Conservation (phyloP, 2,888 invertebrate genomes). For the Autographa pulchrina region DNA sequence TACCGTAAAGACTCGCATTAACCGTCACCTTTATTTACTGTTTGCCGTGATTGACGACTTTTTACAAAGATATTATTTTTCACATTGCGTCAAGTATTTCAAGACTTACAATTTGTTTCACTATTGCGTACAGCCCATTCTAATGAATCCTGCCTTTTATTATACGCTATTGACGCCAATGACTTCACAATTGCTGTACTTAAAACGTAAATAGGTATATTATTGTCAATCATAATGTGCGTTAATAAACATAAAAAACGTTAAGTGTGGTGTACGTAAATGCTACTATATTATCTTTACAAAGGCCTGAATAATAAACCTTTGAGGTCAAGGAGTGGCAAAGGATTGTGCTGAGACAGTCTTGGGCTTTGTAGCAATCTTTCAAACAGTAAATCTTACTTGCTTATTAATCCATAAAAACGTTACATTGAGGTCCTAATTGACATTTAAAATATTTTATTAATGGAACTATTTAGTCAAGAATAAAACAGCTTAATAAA, state of each 20-base stretch:
- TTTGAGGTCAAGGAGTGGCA: slow-evolving; percentile 48
- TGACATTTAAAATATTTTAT: too few relatives aligned
- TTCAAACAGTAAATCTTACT: too few relatives aligned
- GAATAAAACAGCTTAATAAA: background rate
- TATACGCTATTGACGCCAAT: slow-evolving; percentile 23
- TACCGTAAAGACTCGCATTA: background rate
- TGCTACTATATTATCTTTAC: slow-evolving; percentile 28
- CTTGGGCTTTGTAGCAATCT: background rate
- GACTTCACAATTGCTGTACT: slow-evolving; percentile 47
- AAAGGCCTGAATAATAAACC: slow-evolving; percentile 28
- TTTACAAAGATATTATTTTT: background rate
- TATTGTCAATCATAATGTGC: slow-evolving; percentile 38
- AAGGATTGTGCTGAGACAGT: slow-evolving; percentile 21
- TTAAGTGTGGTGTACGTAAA: slow-evolving; percentile 38
- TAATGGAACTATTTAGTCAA: background rate
- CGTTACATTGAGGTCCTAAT: too few relatives aligned
- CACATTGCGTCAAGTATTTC: background rate
- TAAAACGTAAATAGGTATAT: slow-evolving; percentile 43
- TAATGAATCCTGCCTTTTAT: slow-evolving; percentile 35
- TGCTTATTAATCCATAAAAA: too few relatives aligned
- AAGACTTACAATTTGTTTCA: slow-evolving; percentile 25
- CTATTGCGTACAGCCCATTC: slow-evolving; percentile 3
- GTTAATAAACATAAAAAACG: slow-evolving; percentile 52
- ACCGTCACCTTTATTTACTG: background rate
- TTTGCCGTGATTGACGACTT: background rate